A percentile compares a stretch with the other conserved stretches of the same genome.
phyloP scores from a whole-genome alignment of 2,888 invertebrate genomes.

The Escarpia spicata region DNA sequence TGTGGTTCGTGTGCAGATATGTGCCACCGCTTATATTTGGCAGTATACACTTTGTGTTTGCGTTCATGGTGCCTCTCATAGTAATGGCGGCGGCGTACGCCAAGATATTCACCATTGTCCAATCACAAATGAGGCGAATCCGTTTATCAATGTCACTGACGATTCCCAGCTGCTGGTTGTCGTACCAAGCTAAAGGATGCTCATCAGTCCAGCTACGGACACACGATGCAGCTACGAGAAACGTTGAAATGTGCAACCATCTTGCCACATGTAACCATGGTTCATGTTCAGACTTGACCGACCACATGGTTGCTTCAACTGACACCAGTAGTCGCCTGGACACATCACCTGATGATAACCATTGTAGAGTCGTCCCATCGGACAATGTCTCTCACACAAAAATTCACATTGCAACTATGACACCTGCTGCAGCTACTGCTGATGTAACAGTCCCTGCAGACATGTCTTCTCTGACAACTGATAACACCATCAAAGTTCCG shows the following conservation, averaged over 20 bases:
- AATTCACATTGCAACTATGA: neutral
- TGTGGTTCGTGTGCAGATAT: conserved; percentile 26
- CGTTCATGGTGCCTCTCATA: conserved; percentile 32
- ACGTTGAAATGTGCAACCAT: neutral
- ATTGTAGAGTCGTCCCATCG: neutral
- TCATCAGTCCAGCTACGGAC: neutral
- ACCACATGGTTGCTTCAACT: neutral
- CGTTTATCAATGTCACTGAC: neutral
- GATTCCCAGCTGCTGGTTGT: neutral
- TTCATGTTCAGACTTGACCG: neutral
- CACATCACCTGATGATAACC: neutral
- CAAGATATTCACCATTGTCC: conserved; percentile 41
- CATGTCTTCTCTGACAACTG: neutral
- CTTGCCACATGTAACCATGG: neutral
- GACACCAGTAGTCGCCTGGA: neutral
- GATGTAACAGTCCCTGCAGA: neutral
- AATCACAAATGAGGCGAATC: conserved; percentile 38
- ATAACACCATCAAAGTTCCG: neutral
- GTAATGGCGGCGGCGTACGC: conserved; percentile 35
- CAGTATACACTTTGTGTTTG: conserved; percentile 37
- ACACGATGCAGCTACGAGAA: neutral
- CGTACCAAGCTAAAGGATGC: neutral
- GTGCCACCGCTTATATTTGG: conserved; percentile 32
- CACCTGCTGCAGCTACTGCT: neutral
- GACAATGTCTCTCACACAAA: neutral